Conservation (phyloP, 2,888 invertebrate genomes). For the Trachelus iudaicus region DNA sequence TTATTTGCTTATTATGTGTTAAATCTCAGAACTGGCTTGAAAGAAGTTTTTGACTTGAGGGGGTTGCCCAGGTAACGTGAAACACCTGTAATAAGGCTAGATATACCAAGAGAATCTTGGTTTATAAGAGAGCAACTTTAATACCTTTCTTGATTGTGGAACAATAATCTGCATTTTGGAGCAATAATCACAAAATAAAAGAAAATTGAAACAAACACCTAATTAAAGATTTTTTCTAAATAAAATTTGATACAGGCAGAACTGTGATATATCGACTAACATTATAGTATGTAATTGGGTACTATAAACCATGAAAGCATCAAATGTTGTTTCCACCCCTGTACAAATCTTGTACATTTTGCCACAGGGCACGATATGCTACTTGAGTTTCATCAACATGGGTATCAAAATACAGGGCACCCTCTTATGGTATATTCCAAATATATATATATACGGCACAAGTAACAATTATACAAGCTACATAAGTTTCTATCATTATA, state of each 20-base stretch:
- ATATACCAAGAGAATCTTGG: not conserved
- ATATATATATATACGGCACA: not conserved
- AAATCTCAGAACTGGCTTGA: conserved; percentile 6
- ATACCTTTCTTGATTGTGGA: not conserved
- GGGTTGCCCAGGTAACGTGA: conserved; percentile 50
- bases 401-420: not conserved
- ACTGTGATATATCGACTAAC: not conserved
- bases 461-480: not conserved
- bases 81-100: conserved; percentile 36
- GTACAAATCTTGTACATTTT: not conserved
- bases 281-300: not conserved
- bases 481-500: not conserved
- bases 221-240: not conserved
- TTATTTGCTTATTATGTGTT: not conserved
- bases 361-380: not conserved
- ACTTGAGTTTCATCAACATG: not conserved
- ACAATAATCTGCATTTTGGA: not conserved
- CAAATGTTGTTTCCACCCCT: not conserved
- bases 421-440: not conserved
- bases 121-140: not conserved
- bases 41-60: conserved; percentile 32
- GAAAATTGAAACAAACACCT: not conserved
- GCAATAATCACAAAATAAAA: not conserved
- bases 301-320: not conserved
- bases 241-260: not conserved